Conservation (phyloP, 92 coral and sea anemone species). For the Pocillopora meandrina region DNA sequence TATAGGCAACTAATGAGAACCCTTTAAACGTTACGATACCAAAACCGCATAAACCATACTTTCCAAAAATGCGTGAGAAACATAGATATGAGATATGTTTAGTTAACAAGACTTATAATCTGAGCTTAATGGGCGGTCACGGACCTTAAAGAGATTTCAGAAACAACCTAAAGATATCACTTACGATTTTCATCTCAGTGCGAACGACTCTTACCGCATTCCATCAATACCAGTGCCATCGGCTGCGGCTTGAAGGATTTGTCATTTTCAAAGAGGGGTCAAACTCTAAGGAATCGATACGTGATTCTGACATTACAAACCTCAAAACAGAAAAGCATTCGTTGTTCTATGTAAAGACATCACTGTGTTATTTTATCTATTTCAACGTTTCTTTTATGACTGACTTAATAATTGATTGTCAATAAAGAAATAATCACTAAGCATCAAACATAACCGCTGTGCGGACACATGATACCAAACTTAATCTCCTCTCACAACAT, state of each 20-base stretch:
- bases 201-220: not conserved
- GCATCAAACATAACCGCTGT: constrained; percentile 19
- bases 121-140: not conserved
- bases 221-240: constrained; percentile 9
- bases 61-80: not conserved
- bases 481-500: not conserved
- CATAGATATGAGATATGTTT: not conserved
- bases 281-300: not conserved
- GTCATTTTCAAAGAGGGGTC: constrained; percentile 5
- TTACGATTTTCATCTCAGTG: not conserved
- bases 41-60: too few relatives aligned
- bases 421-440: not conserved
- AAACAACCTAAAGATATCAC: not conserved
- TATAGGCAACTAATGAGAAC: too few relatives aligned
- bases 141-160: not conserved
- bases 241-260: not conserved
- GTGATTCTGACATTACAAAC: constrained; percentile 1
- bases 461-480: not conserved
- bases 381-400: not conserved
- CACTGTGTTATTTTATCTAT: not conserved
- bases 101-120: not conserved
- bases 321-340: not conserved
- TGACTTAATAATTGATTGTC: constrained; percentile 3
- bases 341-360: not conserved
- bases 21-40: too few relatives aligned